Evolutionary conservation across 2,797 vertebrate genomes (phyloP).

Genomic region (Borostomias antarcticus): DNA sequence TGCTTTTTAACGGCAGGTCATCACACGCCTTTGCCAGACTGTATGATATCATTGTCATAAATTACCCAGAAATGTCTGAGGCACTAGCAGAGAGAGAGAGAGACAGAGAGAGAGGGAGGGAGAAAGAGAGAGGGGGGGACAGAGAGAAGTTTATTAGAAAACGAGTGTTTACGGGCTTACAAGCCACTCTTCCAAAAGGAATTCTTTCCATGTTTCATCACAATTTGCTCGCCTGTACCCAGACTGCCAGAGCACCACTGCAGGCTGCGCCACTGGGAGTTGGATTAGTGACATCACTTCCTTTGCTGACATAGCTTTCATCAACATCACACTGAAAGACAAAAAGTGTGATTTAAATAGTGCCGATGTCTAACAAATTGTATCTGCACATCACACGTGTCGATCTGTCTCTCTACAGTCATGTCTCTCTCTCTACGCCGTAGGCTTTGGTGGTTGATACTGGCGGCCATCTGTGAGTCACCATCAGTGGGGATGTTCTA

Average conservation of each 20-base stretch:
- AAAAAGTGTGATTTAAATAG: constrained; percentile 11
- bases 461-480: constrained; percentile 17
- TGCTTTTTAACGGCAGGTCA: constrained; percentile 44
- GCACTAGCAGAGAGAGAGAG: constrained; percentile 45
- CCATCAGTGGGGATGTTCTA: not conserved
- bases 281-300: constrained; percentile 73
- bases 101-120: constrained; percentile 37
- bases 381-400: not conserved
- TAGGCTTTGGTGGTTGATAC: not conserved
- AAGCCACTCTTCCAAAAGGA: constrained; percentile 69
- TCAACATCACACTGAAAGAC: constrained; percentile 41
- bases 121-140: constrained; percentile 44
- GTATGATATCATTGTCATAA: constrained; percentile 66
- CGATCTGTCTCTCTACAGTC: not conserved
- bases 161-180: constrained; percentile 65
- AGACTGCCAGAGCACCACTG: constrained; percentile 39
- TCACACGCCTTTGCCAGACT: constrained; percentile 50
- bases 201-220: constrained; percentile 80
- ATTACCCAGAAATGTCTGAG: constrained; percentile 54
- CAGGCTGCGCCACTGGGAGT: constrained; percentile 1
- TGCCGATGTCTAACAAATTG: not conserved
- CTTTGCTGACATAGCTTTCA: constrained; percentile 57
- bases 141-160: constrained; percentile 12
- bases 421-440: not conserved
- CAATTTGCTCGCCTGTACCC: constrained; percentile 60